A percentile compares a stretch with the other conserved stretches of the same genome.
Evolutionary conservation across 2,113 vertebrate genomes (phyloP).

Genomic region (Uria lomvia): DNA sequence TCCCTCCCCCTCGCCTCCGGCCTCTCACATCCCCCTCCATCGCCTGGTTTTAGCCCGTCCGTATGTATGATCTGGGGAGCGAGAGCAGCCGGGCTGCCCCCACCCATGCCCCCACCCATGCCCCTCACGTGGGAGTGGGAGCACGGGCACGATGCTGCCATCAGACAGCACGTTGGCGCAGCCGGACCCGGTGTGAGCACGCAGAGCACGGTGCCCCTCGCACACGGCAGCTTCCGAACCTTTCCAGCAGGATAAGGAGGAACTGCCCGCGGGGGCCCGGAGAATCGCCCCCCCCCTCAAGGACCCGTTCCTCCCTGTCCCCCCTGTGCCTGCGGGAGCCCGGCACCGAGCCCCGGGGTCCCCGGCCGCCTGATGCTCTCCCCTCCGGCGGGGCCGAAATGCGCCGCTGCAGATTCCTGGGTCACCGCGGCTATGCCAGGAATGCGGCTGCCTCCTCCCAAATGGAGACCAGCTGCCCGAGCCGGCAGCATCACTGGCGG

Average conservation of each 20-base stretch:
- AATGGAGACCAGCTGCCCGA: conserved; percentile 52
- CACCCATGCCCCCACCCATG: neutral
- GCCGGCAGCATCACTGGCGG: neutral
- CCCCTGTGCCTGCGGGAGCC: neutral
- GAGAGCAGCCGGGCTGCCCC: neutral
- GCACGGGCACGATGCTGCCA: fast-evolving
- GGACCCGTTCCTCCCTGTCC: neutral
- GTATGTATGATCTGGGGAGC: fast-evolving
- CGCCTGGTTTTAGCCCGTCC: neutral
- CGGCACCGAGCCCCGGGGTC: neutral
- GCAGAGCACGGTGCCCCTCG: neutral
- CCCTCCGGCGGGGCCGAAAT: neutral
- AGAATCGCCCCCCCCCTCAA: fast-evolving
- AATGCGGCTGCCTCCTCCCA: conserved; percentile 49
- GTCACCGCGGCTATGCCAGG: conserved; percentile 61
- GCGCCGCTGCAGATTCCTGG: conserved; percentile 22
- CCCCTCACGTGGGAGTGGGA: neutral
- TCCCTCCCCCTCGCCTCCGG: neutral
- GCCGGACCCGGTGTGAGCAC: fast-evolving
- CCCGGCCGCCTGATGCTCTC: fast-evolving
- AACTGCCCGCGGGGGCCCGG: fast-evolving
- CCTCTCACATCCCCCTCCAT: neutral
- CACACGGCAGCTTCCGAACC: neutral
- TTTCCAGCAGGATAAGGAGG: neutral
- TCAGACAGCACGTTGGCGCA: fast-evolving